phyloP scores from a whole-genome alignment of 2,113 vertebrate species.

The Himantopus leucocephalus region DNA sequence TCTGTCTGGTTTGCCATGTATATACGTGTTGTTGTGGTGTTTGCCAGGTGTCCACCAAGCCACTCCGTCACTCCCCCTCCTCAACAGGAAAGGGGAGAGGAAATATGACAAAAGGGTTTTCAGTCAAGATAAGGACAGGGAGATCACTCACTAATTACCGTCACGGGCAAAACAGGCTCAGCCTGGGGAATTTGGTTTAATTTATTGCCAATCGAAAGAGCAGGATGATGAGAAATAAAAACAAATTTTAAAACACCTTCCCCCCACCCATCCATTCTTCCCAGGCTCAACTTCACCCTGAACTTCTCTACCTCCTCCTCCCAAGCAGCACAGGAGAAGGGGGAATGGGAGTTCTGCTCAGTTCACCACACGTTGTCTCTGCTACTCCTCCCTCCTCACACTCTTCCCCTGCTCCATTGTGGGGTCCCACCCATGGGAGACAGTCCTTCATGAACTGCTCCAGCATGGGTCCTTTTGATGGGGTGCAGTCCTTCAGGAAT shows the following conservation, averaged over 20 bases:
- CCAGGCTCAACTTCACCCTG: not conserved
- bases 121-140: too few relatives aligned
- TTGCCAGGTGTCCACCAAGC: not conserved
- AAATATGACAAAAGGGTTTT: not conserved
- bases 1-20: not conserved
- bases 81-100: not conserved
- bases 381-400: too few relatives aligned
- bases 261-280: not conserved
- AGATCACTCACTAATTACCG: too few relatives aligned
- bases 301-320: not conserved
- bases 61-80: not conserved
- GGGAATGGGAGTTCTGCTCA: not conserved
- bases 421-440: not conserved
- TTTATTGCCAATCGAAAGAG: too few relatives aligned
- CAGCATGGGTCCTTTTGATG: not conserved
- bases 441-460: not conserved
- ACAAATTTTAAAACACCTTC: not conserved
- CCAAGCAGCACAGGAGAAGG: not conserved
- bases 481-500: not conserved
- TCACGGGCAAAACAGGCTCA: too few relatives aligned
- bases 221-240: too few relatives aligned
- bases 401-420: not conserved
- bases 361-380: not conserved
- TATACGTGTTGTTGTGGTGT: not conserved
- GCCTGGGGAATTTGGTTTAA: too few relatives aligned